phyloP scores from a whole-genome alignment of 92 coral and sea anemone genomes.

The Desmophyllum pertusum region DNA sequence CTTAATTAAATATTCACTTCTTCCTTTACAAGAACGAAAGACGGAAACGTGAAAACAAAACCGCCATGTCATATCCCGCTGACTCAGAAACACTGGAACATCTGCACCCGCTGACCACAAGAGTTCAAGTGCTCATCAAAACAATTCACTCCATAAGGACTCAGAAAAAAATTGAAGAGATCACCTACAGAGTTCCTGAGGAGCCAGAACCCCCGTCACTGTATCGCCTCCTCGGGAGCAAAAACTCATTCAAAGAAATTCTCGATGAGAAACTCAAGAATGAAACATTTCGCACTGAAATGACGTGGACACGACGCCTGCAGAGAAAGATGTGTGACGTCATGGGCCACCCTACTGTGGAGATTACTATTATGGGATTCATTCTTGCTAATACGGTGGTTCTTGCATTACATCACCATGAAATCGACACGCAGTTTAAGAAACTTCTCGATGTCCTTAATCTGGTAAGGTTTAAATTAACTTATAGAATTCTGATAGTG shows the following conservation, averaged over 20 bases:
- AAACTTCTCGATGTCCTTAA: conserved; percentile 71
- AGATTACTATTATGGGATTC: conserved; percentile 73
- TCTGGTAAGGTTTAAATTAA: conserved; percentile 60
- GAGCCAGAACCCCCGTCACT: conserved; percentile 42
- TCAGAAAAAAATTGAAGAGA: conserved; percentile 48
- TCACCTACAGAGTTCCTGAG: conserved; percentile 27
- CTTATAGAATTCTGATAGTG: not conserved
- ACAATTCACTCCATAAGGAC: conserved; percentile 72
- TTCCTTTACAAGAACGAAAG: conserved; percentile 50
- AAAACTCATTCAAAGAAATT: conserved; percentile 82
- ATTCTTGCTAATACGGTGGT: conserved; percentile 90
- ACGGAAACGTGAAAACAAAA: conserved; percentile 61
- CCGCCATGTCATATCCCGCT: conserved; percentile 71
- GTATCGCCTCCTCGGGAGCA: conserved; percentile 65
- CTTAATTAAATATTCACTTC: not conserved
- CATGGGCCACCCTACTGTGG: conserved; percentile 75
- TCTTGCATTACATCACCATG: conserved; percentile 84
- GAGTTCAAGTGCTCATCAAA: conserved; percentile 65
- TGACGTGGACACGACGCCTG: conserved; percentile 64
- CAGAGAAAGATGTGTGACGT: conserved; percentile 70
- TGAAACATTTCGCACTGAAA: conserved; percentile 59
- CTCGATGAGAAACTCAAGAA: conserved; percentile 76
- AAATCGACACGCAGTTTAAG: conserved; percentile 71
- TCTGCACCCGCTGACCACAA: conserved; percentile 74
- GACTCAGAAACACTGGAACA: conserved; percentile 75